Conservation (phyloP, 2,113 vertebrate genomes). For the Ciconia boyciana region DNA sequence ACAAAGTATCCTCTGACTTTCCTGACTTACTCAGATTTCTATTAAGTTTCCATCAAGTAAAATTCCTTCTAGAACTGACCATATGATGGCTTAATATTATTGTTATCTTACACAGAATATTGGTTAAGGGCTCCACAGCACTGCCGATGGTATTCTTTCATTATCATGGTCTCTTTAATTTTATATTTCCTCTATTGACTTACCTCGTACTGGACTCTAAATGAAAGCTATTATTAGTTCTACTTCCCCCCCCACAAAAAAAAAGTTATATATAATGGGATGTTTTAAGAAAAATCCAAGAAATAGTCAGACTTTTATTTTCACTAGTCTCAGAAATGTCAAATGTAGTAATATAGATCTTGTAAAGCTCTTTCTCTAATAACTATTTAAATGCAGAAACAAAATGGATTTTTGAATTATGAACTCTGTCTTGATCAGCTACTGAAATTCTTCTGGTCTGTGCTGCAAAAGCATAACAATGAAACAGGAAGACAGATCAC, state of each 20-base stretch:
- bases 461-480: not conserved
- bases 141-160: not conserved
- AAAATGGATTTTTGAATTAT: not conserved
- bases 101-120: not conserved
- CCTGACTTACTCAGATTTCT: not conserved
- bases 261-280: not conserved
- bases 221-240: not conserved
- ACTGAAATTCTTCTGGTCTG: not conserved
- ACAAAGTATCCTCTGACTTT: not conserved
- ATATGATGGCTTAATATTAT: not conserved
- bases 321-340: not conserved
- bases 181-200: not conserved
- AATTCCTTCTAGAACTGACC: not conserved
- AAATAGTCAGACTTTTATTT: not conserved
- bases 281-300: not conserved
- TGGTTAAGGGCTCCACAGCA: not conserved
- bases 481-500: not conserved
- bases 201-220: not conserved
- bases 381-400: not conserved
- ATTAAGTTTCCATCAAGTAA: not conserved
- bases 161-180: not conserved
- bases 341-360: not conserved
- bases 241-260: not conserved
- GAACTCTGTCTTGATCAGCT: not conserved
- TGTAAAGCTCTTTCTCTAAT: not conserved